phyloP scores from a whole-genome alignment of 2,888 invertebrate species.

The Aleiodes alternator region DNA sequence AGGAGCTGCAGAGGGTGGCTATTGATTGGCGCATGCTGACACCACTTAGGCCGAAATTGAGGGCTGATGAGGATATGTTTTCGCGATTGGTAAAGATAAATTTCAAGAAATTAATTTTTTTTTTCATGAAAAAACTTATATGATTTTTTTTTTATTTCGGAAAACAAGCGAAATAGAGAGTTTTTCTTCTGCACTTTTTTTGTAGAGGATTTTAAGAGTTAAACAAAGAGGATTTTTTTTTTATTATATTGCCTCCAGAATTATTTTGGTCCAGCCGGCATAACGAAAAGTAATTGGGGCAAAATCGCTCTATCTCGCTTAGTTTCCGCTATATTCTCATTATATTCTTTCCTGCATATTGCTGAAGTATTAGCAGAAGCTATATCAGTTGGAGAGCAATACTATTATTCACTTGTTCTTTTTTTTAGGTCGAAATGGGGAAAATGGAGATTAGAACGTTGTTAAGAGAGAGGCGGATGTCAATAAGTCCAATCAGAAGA shows the following conservation, averaged over 20 bases:
- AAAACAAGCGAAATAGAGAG: not conserved
- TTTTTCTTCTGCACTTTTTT: too few species aligned
- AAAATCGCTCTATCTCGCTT: too few species aligned
- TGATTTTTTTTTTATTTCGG: not conserved
- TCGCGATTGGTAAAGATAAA: conserved; percentile 75
- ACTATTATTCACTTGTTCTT: not conserved
- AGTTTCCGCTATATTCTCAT: too few species aligned
- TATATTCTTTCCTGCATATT: too few species aligned
- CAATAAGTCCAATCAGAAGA: conserved; percentile 83
- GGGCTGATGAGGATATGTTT: conserved; percentile 91
- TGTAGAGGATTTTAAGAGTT: too few species aligned
- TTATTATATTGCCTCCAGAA: too few species aligned
- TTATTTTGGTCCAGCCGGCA: too few species aligned
- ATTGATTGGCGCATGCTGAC: conserved; percentile 97
- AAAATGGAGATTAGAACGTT: conserved; percentile 86
- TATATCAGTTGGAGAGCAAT: too few species aligned
- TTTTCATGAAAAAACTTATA: not conserved
- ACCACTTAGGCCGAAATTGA: conserved; percentile 88
- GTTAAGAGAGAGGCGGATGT: conserved; percentile 82
- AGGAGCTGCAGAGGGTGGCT: conserved; percentile 88
- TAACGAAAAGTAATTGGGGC: too few species aligned
- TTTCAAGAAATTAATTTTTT: not conserved
- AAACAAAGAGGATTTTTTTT: too few species aligned
- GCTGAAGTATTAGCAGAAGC: too few species aligned
- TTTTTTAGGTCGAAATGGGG: conserved; percentile 82